Evolutionary conservation across 2,888 invertebrate genomes (phyloP).

Genomic region (Xanthia togata): DNA sequence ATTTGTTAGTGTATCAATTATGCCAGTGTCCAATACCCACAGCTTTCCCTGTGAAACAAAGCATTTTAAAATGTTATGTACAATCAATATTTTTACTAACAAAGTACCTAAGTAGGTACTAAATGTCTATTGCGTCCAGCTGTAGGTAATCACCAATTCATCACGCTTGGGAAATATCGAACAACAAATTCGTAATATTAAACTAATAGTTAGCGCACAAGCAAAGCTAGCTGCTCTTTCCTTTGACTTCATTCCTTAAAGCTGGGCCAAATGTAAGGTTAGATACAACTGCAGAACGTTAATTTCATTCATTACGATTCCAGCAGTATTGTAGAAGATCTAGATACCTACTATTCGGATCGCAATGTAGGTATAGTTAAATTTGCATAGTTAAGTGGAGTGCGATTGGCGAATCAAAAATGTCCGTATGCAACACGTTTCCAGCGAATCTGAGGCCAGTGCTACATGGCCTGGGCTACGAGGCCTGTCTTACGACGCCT

Average conservation of each 20-base stretch:
- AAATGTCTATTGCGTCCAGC: not conserved
- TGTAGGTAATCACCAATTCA: conserved; percentile 33
- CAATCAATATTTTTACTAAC: not conserved
- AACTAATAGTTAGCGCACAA: conserved; percentile 1
- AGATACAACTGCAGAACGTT: not conserved
- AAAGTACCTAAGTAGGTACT: not conserved
- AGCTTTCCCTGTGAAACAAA: conserved; percentile 89
- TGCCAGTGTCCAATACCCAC: conserved; percentile 94
- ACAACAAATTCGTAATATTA: conserved; percentile 22
- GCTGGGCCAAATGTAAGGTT: not conserved
- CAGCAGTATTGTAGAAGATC: not conserved
- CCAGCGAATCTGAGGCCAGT: not conserved
- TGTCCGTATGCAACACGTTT: not conserved
- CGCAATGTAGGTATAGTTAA: not conserved
- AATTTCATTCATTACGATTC: not conserved
- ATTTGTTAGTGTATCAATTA: conserved; percentile 92
- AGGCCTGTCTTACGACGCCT: not conserved
- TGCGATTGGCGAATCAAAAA: not conserved
- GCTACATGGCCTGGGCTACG: not conserved
- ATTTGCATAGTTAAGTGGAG: not conserved
- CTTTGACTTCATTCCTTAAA: not conserved
- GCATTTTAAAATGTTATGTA: conserved; percentile 3
- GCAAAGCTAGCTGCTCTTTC: conserved; percentile 4
- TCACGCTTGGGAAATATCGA: conserved; percentile 14
- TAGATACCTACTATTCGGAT: not conserved